Evolutionary conservation across 2,888 invertebrate species (phyloP), one percentile per base, ranked within the genome.

Genomic region (Morinoia aosen): DNA sequence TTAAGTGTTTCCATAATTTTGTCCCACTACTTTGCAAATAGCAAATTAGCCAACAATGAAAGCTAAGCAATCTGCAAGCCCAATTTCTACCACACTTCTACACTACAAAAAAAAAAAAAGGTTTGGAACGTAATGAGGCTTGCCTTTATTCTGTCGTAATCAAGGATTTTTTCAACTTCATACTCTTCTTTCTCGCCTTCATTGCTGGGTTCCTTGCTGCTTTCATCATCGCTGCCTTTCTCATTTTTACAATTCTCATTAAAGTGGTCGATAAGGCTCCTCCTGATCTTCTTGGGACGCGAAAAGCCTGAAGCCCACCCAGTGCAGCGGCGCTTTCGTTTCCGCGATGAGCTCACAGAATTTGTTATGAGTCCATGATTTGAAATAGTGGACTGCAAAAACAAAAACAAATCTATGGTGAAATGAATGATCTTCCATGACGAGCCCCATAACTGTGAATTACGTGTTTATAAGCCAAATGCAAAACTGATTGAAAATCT

Each of bases 101-200:
- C 33, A 25, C 76, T 76, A 12, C 76, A 76, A 76, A 10, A 76
- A 76, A 11, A 64, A 64, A 12, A 76, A 76, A 76, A 8, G 8
- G 25, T 76, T 76, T 25, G 8, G 8, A 16, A 16, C 10, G 7
- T 10, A 2, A 33, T 25, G 25, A 76, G 25, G 25, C 95, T 56
- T 58, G 95, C 96, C 96, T 96, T 95, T 57, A 40, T 95, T 94
- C 91, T 95, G 56, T 95, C 96, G 56, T 95, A 95, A 58, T 91
- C 96, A 7, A 96, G 40, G 16, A 96, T 96, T 76, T 91, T 96
- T 91, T 96, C 95, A 11, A 96, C 96, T 91, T 96, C 96, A 95
- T 95, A 96, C 56, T 96, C 95, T 64, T 96, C 96, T n/a, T 95
- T 95, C 57, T 61, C 95, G 40, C 94, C 95, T 19, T 39, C 39